Conservation (phyloP, 2,888 invertebrate genomes). For the Unio delphinus region DNA sequence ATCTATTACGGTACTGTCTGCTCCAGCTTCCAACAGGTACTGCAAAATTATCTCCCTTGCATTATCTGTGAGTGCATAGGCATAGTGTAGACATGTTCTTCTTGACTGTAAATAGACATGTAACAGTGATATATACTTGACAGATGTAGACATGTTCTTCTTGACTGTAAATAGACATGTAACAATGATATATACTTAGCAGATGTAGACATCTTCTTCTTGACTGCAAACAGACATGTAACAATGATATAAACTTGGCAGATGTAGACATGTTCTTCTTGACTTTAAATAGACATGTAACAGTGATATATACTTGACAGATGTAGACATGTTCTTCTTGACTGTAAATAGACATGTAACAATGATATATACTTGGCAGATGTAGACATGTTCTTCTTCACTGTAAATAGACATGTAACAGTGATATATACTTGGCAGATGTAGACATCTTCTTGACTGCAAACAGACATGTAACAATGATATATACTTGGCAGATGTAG, state of each 20-base stretch:
- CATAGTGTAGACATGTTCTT: conserved; percentile 56
- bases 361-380: too few relatives aligned
- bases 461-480: too few relatives aligned
- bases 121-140: conserved; percentile 1
- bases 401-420: not conserved
- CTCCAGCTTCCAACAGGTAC: conserved; percentile 37
- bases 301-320: too few relatives aligned
- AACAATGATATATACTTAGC: too few relatives aligned
- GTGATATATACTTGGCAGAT: too few relatives aligned
- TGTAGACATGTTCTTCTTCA: too few relatives aligned
- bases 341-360: not conserved
- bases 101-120: conserved; percentile 38
- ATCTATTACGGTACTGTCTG: conserved; percentile 36
- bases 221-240: conserved; percentile 22
- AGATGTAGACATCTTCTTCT: conserved; percentile 8
- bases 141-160: too few relatives aligned
- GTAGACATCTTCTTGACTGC: too few relatives aligned
- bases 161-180: too few relatives aligned
- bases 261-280: conserved; percentile 9
- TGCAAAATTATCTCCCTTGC: conserved; percentile 35
- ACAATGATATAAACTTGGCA: too few relatives aligned
- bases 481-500: too few relatives aligned
- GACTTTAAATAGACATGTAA: conserved; percentile 21
- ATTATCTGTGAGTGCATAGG: conserved; percentile 43
- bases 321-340: too few relatives aligned